Percentiles rank a stretch among this genome's conserved stretches.
Evolutionary conservation across 1,140 invertebrate species (phyloP).

Genomic region (Ceratoteleas bidentatus): DNA sequence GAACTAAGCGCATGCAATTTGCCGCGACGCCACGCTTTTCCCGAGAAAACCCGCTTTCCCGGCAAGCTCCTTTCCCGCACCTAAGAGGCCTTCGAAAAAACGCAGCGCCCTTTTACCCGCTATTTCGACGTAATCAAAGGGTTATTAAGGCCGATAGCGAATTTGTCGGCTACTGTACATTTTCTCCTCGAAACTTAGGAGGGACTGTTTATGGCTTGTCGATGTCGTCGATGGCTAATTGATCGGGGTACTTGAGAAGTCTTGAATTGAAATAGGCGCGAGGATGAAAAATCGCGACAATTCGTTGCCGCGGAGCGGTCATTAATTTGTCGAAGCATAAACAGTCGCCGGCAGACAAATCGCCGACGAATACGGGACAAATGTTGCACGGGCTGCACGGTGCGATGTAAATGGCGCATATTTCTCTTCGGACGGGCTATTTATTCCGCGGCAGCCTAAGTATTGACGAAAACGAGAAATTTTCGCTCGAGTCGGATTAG

Average conservation of each 20-base stretch:
- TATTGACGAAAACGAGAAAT: constrained; percentile 25
- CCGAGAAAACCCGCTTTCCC: constrained; percentile 20
- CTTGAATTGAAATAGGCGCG: too few relatives aligned
- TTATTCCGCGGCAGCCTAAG: constrained; percentile 37
- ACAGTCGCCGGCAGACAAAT: constrained; percentile 50
- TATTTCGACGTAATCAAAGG: too few relatives aligned
- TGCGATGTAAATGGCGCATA: constrained; percentile 55
- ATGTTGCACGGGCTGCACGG: constrained; percentile 31
- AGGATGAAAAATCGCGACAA: constrained; percentile 36
- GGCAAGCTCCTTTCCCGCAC: constrained; percentile 16
- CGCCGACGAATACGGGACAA: constrained; percentile 49
- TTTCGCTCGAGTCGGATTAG: neutral
- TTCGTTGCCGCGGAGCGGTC: constrained; percentile 31
- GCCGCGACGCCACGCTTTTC: constrained; percentile 42
- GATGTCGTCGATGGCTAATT: too few relatives aligned
- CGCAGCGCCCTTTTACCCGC: too few relatives aligned
- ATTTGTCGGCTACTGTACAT: too few relatives aligned
- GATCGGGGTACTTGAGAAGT: too few relatives aligned
- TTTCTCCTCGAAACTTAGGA: too few relatives aligned
- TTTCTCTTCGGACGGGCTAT: constrained; percentile 50
- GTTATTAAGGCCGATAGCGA: too few relatives aligned
- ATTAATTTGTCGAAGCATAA: constrained; percentile 55
- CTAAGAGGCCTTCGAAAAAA: constrained; percentile 14
- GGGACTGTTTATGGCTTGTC: too few relatives aligned
- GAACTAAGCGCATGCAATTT: constrained; percentile 46